Base-by-base conservation (phyloP, 2,888 invertebrate genomes). In the Thera britannica region DNA sequence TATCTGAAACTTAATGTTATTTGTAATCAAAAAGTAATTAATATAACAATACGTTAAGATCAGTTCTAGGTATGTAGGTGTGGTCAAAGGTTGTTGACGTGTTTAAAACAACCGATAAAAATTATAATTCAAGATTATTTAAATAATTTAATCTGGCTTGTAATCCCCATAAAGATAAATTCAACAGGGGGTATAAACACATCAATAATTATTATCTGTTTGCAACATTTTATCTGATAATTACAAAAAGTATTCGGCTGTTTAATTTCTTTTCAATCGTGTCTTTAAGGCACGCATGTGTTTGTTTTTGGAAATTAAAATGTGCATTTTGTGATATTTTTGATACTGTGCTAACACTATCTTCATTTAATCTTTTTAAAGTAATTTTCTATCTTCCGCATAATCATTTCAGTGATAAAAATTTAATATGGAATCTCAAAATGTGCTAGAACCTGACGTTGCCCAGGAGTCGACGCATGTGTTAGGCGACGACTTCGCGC, bases 341-440 rank as follows among this genome's bases (percentile, higher is more conserved):
- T 41, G 7, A 41, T 41, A 2, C 41, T 41, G 41, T 41, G 41
- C 3, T 41, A 23, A 23, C 23, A 23, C 23, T 23, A 23, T 23
- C 23, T 23, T 23, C 23, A 23, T 23, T 23, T 23, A 41, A 41
- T 41, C 41, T 41, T 41, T 38, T 38, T 41, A 7, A 41, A 41
- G 41, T 41, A 9, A 46, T 46, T 46, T 9, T 8, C 6, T 46
- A 46, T 8, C 41, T 41, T 9, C 8, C 9, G 7, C 44, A 9
- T 9, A 9, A 9, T 2, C 2, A 7, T 5, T 38, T 63, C 51
- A 41, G 35, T 38, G 35, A 34, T 23, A 65, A 62, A 60, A 83
- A 8, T 7, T 7, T 46, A 46, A 9, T 2, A 46, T 81, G 80
- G 81, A 80, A 77, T 75, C 77, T 78, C 75, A 69, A n/a, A 73